Conservation (phyloP, 2,888 invertebrate genomes). For the Eupithecia insigniata region DNA sequence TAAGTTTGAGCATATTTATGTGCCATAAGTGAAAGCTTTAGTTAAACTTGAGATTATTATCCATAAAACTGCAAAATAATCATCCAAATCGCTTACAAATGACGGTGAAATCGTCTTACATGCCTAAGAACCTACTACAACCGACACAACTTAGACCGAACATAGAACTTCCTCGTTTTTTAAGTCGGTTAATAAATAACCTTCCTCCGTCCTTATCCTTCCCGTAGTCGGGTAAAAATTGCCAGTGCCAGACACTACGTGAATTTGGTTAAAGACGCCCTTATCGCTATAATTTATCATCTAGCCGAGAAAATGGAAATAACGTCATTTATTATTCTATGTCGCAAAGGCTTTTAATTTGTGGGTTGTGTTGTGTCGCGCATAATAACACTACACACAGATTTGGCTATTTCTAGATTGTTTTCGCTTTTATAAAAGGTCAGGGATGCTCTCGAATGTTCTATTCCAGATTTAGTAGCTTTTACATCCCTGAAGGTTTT, state of each 20-base stretch:
- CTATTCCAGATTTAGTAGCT: constrained; percentile 1
- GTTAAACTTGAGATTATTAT: too few species aligned
- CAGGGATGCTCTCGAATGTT: constrained; percentile 14
- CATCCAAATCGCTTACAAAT: too few species aligned
- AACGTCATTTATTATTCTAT: not conserved
- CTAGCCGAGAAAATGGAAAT: not conserved
- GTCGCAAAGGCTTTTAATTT: constrained; percentile 1
- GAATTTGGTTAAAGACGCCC: not conserved
- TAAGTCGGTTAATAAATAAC: too few species aligned
- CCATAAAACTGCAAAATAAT: too few species aligned
- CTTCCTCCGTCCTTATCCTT: too few species aligned
- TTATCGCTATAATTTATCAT: not conserved
- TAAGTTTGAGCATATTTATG: too few species aligned
- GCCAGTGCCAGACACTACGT: not conserved
- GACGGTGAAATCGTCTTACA: too few species aligned
- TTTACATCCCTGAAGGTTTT: not conserved
- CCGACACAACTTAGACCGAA: too few species aligned
- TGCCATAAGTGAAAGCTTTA: too few species aligned
- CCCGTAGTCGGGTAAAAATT: not conserved
- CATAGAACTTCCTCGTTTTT: too few species aligned
- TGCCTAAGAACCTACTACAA: too few species aligned
- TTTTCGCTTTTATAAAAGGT: constrained; percentile 22
- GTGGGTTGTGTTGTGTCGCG: not conserved
- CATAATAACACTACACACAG: not conserved
- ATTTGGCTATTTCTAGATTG: not conserved